Percentiles rank a stretch among this genome's conserved stretches.
phyloP scores from a whole-genome alignment of 2,888 invertebrate genomes.

The Tyria jacobaeae region DNA sequence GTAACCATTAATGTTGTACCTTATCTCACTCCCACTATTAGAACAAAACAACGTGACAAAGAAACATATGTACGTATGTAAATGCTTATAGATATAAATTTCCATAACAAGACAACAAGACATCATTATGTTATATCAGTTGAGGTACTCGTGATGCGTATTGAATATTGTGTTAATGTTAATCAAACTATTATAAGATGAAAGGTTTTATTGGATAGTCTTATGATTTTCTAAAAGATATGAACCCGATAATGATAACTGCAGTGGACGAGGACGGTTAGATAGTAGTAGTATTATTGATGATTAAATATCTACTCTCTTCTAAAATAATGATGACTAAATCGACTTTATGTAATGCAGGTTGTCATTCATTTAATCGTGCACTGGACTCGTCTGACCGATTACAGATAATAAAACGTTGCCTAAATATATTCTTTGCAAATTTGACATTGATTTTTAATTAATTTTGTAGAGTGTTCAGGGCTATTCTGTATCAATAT shows the following conservation, averaged over 20 bases:
- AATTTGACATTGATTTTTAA: no score
- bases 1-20: no score
- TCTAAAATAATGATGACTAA: conserved; percentile 45
- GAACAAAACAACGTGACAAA: no score
- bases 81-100: no score
- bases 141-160: conserved; percentile 54
- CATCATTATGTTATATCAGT: no score
- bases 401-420: no score
- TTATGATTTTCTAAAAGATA: conserved; percentile 65
- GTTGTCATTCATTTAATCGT: conserved; percentile 27
- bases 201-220: conserved; percentile 44
- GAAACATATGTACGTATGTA: no score
- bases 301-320: conserved; percentile 41
- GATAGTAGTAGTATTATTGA: conserved; percentile 51
- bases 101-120: no score
- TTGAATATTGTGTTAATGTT: conserved; percentile 46
- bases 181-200: conserved; percentile 33
- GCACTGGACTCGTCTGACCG: background rate
- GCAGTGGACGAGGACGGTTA: conserved; percentile 50
- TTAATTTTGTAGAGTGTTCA: no score
- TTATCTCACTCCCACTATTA: no score
- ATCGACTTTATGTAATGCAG: conserved; percentile 44
- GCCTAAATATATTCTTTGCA: no score
- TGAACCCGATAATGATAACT: conserved; percentile 54
- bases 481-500: background rate